Percentiles rank a stretch among this genome's conserved stretches.
phyloP scores from a whole-genome alignment of 2,797 vertebrate genomes.

The Psittacula derbiana region DNA sequence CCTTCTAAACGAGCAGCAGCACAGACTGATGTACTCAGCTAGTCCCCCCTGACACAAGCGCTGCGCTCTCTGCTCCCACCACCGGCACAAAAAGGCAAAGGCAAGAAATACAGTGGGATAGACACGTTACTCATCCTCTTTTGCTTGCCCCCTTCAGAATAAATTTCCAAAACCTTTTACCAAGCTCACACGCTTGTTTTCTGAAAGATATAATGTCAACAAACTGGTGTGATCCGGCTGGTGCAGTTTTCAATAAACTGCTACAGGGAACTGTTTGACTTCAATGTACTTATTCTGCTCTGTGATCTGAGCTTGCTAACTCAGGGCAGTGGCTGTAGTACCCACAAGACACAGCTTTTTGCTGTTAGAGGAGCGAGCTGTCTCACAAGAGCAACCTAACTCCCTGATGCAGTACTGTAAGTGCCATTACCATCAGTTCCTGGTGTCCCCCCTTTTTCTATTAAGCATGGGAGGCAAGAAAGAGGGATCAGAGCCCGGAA shows the following conservation, averaged over 20 bases:
- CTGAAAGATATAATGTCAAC: background rate
- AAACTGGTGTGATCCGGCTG: background rate
- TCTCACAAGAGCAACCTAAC: background rate
- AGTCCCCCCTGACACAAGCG: background rate
- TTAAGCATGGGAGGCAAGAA: background rate
- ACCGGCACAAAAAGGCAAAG: background rate
- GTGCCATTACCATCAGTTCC: background rate
- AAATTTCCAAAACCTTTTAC: background rate
- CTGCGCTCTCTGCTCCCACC: background rate
- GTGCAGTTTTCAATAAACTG: background rate
- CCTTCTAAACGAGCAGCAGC: background rate
- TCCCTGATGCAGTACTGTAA: accelerated
- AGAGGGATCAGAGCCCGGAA: background rate
- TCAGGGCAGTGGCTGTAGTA: background rate
- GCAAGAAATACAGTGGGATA: background rate
- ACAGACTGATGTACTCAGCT: background rate
- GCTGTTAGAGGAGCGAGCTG: background rate
- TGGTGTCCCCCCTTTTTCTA: background rate
- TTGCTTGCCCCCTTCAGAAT: background rate
- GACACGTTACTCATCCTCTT: background rate
- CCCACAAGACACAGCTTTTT: background rate
- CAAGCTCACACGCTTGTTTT: background rate
- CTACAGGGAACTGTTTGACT: background rate
- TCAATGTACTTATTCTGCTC: background rate
- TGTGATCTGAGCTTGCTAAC: background rate